Evolutionary conservation across 2,888 invertebrate species (phyloP).

Genomic region (Zygaena filipendulae): DNA sequence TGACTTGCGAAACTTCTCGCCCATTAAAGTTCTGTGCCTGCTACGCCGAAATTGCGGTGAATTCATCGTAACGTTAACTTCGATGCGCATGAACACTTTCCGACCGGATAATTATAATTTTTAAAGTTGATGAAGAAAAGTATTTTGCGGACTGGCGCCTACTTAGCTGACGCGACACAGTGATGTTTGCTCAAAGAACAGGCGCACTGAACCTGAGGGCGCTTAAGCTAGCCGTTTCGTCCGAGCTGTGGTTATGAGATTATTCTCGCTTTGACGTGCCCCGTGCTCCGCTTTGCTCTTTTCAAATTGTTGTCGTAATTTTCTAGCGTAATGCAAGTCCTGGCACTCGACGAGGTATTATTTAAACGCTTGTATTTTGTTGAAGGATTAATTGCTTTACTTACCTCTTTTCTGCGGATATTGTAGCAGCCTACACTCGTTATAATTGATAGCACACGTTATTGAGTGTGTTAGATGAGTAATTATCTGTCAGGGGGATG

Average conservation of each 20-base stretch:
- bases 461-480: conserved; percentile 23
- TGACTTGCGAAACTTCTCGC: conserved; percentile 55
- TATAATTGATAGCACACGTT: conserved; percentile 27
- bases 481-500: conserved; percentile 22
- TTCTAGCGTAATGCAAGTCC: too few relatives aligned
- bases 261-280: conserved; percentile 56
- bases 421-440: too few relatives aligned
- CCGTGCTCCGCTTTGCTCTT: conserved; percentile 34
- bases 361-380: too few relatives aligned
- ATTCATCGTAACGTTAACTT: conserved; percentile 36
- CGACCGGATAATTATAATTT: conserved; percentile 28
- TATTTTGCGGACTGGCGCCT: too few relatives aligned
- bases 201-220: conserved; percentile 45
- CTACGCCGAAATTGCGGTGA: conserved; percentile 31
- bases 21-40: conserved; percentile 36
- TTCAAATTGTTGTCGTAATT: too few relatives aligned
- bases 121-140: conserved; percentile 32
- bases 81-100: conserved; percentile 35
- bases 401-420: too few relatives aligned
- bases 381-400: too few relatives aligned
- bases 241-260: conserved; percentile 56
- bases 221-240: conserved; percentile 47
- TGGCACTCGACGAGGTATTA: too few relatives aligned
- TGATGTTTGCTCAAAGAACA: conserved; percentile 43
- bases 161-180: conserved; percentile 17